phyloP scores from a whole-genome alignment of 1,140 invertebrate genomes.

The Kradibia gibbosae region DNA sequence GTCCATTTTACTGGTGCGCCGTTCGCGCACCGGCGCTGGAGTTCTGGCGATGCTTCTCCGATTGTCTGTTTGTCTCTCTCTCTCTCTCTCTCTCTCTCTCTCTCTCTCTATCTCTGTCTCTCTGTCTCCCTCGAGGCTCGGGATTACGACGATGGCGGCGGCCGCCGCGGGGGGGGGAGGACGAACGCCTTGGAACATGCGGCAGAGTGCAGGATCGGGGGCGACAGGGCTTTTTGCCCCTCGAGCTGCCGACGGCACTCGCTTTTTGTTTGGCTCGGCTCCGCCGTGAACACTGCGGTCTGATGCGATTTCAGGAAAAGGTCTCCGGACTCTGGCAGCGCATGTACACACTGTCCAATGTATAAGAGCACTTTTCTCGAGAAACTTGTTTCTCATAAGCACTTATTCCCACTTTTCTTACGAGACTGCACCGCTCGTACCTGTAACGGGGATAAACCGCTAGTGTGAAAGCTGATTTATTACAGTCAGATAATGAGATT shows the following conservation, averaged over 20 bases:
- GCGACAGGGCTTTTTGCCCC: neutral
- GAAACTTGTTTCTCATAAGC: conserved; percentile 31
- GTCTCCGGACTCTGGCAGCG: neutral
- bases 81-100: conserved; percentile 13
- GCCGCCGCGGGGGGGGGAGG: neutral
- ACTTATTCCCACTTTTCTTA: neutral
- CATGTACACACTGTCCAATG: too few relatives aligned
- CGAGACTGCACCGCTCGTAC: too few relatives aligned
- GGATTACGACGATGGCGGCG: too few relatives aligned
- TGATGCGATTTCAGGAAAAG: neutral
- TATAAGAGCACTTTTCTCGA: conserved; percentile 12
- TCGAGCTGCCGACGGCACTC: neutral
- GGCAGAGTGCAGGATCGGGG: neutral
- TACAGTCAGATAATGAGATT: neutral
- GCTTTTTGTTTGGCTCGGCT: neutral
- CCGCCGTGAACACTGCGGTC: neutral
- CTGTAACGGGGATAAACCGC: neutral
- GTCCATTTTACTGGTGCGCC: too few relatives aligned
- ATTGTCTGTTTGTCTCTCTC: neutral
- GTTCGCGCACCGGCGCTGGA: too few relatives aligned
- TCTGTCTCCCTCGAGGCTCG: too few relatives aligned
- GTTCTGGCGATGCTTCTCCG: neutral
- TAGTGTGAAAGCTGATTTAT: conserved; percentile 36
- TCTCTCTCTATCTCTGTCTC: neutral
- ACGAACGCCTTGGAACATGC: neutral